These are phyloP conservation scores for Aspidiotus destructor DNA, from an alignment of 2,888 invertebrate genomes.

Conservation along the genomic window DNA sequence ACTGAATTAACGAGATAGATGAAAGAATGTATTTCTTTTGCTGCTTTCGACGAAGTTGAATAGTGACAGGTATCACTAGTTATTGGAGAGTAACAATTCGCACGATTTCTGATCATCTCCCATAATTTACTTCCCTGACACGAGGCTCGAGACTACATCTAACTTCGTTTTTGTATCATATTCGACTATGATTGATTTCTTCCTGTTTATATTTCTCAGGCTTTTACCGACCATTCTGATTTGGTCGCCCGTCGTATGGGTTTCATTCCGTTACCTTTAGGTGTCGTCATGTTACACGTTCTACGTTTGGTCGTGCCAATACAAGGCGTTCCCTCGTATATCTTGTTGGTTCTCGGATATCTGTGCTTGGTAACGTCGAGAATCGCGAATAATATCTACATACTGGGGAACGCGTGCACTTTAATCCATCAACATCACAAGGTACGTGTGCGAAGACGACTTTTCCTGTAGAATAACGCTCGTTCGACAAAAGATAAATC, in stretches of 20 bases:
- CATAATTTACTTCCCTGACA: too few relatives aligned
- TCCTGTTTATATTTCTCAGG: constrained; percentile 43
- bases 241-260: constrained; percentile 94
- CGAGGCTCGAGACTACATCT: background rate
- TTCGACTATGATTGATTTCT: background rate
- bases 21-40: background rate
- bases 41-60: background rate
- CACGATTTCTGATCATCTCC: too few relatives aligned
- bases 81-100: too few relatives aligned
- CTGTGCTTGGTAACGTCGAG: constrained; percentile 63
- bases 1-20: background rate
- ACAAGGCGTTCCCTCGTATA: constrained; percentile 55
- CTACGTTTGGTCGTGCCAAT: constrained; percentile 71
- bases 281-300: constrained; percentile 84
- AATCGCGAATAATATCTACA: constrained; percentile 75
- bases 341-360: constrained; percentile 65
- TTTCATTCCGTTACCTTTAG: constrained; percentile 91
- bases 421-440: constrained; percentile 62
- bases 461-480: background rate
- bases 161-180: background rate
- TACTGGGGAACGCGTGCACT: constrained; percentile 83
- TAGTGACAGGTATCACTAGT: too few relatives aligned
- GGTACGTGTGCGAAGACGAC: constrained; percentile 30
- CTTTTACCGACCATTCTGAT: constrained; percentile 94
- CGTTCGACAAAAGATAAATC: background rate